Evolutionary conservation across 2,113 vertebrate species (phyloP).

Genomic region (Brachionichthys hirsutus): DNA sequence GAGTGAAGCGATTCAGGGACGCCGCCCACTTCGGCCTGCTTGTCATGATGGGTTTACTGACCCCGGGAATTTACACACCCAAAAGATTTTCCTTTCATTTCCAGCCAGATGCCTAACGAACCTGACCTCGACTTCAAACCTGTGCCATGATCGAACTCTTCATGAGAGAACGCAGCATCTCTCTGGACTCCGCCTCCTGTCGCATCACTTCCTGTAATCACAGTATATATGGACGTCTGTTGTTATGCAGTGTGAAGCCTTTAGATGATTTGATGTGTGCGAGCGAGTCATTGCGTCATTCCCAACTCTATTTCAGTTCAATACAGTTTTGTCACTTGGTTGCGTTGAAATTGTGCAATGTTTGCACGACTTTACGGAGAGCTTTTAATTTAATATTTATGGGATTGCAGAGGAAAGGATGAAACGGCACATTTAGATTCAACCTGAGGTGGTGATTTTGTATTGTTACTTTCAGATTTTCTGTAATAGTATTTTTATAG

Average conservation of each 20-base stretch:
- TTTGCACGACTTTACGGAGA: slow-evolving; percentile 70
- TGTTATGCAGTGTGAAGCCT: slow-evolving; percentile 38
- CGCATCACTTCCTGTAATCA: slow-evolving; percentile 44
- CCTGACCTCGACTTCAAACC: slow-evolving; percentile 41
- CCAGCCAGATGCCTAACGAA: slow-evolving; percentile 35
- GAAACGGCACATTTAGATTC: slow-evolving; percentile 32
- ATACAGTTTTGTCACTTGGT: slow-evolving; percentile 31
- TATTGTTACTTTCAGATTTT: slow-evolving; percentile 73
- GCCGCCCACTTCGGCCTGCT: slow-evolving; percentile 7
- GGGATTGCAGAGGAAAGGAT: slow-evolving; percentile 32
- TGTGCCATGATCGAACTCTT: slow-evolving; percentile 68
- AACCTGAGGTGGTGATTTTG: slow-evolving; percentile 51
- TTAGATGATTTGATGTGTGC: slow-evolving; percentile 32
- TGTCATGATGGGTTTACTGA: slow-evolving; percentile 16
- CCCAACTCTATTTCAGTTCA: slow-evolving; percentile 18
- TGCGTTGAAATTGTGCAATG: slow-evolving; percentile 74
- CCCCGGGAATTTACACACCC: slow-evolving; percentile 4
- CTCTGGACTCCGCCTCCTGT: slow-evolving; percentile 32
- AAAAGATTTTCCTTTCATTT: slow-evolving; percentile 28
- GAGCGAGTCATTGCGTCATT: slow-evolving; percentile 20
- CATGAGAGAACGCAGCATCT: slow-evolving; percentile 57
- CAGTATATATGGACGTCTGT: slow-evolving; percentile 13
- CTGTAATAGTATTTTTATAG: slow-evolving; percentile 76
- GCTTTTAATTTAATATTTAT: slow-evolving; percentile 78
- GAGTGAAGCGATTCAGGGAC: slow-evolving; percentile 26